Evolutionary conservation across 2,113 vertebrate species (phyloP).

Genomic region (Ursus arctos): DNA sequence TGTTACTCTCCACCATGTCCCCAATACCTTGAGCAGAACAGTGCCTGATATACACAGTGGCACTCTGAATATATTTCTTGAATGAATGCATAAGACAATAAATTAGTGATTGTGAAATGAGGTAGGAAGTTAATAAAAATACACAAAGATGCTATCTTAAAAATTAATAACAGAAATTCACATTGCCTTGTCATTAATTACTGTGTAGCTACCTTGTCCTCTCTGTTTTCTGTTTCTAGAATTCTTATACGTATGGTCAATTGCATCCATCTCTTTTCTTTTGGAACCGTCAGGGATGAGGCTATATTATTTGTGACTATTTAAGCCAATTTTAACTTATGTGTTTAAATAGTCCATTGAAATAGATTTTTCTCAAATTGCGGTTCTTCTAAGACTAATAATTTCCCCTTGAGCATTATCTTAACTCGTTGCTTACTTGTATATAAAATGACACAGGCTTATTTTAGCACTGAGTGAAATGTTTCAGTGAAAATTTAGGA

Average conservation of each 20-base stretch:
- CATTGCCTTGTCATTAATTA: neutral
- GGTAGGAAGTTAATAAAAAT: neutral
- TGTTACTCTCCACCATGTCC: neutral
- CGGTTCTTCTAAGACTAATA: neutral
- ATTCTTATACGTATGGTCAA: neutral
- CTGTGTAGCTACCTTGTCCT: neutral
- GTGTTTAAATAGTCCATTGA: neutral
- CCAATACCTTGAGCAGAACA: neutral
- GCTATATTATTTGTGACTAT: neutral
- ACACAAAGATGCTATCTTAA: neutral
- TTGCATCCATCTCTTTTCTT: neutral
- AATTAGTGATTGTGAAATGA: neutral
- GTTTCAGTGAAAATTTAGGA: neutral
- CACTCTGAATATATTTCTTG: neutral
- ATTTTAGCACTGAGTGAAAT: neutral
- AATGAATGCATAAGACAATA: neutral
- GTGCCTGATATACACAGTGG: too few species aligned
- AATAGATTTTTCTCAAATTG: slow-evolving; percentile 22
- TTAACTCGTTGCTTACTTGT: neutral
- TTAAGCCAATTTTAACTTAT: slow-evolving; percentile 23
- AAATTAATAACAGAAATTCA: neutral
- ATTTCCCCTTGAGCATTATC: neutral
- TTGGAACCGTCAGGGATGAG: neutral
- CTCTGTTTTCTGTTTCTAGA: neutral
- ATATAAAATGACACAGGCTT: neutral